phyloP scores from a whole-genome alignment of 2,888 invertebrate species.

The Anorthoa munda region DNA sequence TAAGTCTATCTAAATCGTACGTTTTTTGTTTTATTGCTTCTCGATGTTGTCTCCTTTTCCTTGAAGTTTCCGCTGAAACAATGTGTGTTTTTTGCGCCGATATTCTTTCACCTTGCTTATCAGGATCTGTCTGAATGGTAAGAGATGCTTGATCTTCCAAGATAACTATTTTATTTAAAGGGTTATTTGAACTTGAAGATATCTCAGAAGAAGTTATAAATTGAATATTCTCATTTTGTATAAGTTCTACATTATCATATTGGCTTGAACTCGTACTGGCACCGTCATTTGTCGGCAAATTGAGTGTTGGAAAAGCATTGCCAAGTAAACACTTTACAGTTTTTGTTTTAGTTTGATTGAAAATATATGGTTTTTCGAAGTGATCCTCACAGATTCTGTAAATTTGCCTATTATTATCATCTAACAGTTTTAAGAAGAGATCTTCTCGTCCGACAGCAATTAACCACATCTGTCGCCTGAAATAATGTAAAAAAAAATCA shows the following conservation, averaged over 20 bases:
- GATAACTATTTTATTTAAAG: background rate
- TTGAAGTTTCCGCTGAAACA: background rate
- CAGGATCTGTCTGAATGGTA: background rate
- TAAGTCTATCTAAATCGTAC: too few species aligned
- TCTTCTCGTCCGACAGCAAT: constrained; percentile 2
- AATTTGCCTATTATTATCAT: constrained; percentile 1
- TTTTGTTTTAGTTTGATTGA: background rate
- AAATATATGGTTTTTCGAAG: background rate
- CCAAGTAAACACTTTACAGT: background rate
- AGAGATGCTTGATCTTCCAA: background rate
- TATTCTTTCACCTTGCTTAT: background rate
- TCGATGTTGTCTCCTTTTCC: background rate
- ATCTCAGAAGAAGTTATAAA: background rate
- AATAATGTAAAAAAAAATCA: background rate
- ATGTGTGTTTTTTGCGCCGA: background rate
- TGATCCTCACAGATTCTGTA: constrained; percentile 9
- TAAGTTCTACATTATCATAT: background rate
- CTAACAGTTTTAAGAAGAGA: constrained; percentile 3
- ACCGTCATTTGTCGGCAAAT: background rate
- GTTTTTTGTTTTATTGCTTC: too few species aligned
- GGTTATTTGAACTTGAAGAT: background rate
- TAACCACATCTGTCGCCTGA: background rate
- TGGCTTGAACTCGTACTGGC: background rate
- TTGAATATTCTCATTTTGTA: background rate
- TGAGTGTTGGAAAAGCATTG: background rate